Conservation (phyloP, 2,888 invertebrate genomes). For the Amphipoea oculea region DNA sequence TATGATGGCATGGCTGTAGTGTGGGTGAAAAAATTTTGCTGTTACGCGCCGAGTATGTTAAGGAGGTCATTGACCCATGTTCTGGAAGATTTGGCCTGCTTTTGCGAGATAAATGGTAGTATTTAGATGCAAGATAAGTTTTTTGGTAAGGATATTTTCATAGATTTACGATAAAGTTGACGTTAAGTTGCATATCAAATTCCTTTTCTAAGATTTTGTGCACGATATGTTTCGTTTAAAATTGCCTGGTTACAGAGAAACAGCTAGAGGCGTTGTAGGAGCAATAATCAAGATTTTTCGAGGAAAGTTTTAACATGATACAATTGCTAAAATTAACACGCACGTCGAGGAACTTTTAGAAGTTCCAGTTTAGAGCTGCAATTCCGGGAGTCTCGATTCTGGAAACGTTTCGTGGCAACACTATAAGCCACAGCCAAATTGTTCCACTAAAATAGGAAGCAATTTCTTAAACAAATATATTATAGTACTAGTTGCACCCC, state of each 20-base stretch:
- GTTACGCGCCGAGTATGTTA: conserved; percentile 48
- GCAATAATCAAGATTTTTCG: conserved; percentile 23
- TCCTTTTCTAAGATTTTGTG: conserved; percentile 45
- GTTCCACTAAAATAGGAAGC: conserved; percentile 1
- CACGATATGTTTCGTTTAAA: conserved; percentile 15
- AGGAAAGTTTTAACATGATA: conserved; percentile 22
- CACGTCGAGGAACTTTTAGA: conserved; percentile 13
- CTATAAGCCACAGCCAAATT: conserved; percentile 3
- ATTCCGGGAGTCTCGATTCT: conserved; percentile 14
- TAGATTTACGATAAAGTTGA: conserved; percentile 50
- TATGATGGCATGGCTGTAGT: conserved; percentile 60
- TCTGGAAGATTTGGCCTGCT: conserved; percentile 57
- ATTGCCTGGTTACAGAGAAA: conserved; percentile 7
- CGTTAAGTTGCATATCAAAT: conserved; percentile 55
- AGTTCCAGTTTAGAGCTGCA: conserved; percentile 32
- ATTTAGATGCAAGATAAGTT: conserved; percentile 63
- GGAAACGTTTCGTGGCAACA: conserved; percentile 7
- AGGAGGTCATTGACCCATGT: conserved; percentile 61
- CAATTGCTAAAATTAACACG: conserved; percentile 39
- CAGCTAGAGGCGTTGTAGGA: not conserved
- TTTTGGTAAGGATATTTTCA: conserved; percentile 43
- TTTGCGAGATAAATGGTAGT: conserved; percentile 53
- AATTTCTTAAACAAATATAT: conserved; percentile 7
- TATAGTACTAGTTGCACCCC: not conserved
- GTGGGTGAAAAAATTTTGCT: conserved; percentile 69